Evolutionary conservation across 1,140 invertebrate species (phyloP).

Genomic region (Cydia fagiglandana): DNA sequence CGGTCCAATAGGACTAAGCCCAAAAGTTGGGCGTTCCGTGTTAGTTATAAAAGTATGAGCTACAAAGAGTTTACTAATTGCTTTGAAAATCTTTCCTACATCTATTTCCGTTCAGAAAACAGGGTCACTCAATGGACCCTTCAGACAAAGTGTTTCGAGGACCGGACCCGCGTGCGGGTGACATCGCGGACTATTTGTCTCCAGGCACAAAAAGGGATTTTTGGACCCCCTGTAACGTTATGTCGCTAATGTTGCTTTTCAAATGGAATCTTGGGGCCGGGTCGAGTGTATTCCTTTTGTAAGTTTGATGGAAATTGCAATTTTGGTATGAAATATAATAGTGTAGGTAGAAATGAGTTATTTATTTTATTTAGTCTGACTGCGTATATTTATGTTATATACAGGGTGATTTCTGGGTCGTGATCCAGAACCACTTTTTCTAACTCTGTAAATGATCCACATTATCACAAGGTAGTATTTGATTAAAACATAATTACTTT

Average conservation of each 20-base stretch:
- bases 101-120: background rate
- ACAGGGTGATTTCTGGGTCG: no score
- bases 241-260: background rate
- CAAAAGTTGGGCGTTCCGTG: no score
- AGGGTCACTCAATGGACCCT: background rate
- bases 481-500: no score
- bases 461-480: no score
- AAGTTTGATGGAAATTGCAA: background rate
- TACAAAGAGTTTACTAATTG: background rate
- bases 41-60: no score
- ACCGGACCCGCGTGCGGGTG: slow-evolving; percentile 5
- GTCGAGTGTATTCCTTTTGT: background rate
- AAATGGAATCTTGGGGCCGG: background rate
- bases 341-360: no score
- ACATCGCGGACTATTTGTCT: slow-evolving; percentile 24
- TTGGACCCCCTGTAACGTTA: slow-evolving; percentile 11
- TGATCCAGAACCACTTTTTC: no score
- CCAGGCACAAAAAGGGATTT: slow-evolving; percentile 20
- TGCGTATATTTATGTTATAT: no score
- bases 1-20: no score
- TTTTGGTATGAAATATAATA: background rate
- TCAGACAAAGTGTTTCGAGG: background rate
- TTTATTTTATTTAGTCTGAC: no score
- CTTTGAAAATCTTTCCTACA: background rate
- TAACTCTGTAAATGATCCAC: no score